A percentile compares a stretch with the other conserved stretches of the same genome.
Conservation (phyloP, 2,113 vertebrate species). For the Sterrhoptilus dennistouni region DNA sequence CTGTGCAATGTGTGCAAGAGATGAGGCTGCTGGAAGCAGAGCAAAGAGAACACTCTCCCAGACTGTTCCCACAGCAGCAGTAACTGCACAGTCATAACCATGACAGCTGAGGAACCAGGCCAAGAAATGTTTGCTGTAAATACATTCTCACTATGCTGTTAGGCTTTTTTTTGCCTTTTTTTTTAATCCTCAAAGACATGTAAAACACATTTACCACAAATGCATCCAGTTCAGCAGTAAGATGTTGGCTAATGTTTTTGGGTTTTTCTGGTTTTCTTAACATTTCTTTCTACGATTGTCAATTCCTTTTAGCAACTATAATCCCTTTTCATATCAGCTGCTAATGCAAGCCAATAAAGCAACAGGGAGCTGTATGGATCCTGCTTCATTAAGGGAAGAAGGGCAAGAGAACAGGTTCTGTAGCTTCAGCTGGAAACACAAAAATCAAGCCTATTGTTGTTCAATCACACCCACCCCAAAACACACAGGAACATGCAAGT, state of each 20-base stretch:
- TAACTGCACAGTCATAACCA: conserved; percentile 35
- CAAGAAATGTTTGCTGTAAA: conserved; percentile 62
- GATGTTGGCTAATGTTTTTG: background rate
- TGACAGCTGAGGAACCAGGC: conserved; percentile 49
- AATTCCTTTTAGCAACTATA: conserved; percentile 8
- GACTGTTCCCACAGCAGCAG: conserved; percentile 28
- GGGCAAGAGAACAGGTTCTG: conserved; percentile 28
- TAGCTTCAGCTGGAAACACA: background rate
- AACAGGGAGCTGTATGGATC: conserved; percentile 1
- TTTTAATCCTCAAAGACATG: conserved; percentile 14
- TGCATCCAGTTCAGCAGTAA: background rate
- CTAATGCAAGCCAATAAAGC: conserved; percentile 19
- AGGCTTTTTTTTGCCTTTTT: background rate
- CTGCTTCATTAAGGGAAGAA: background rate
- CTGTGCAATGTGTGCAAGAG: background rate
- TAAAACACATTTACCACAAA: conserved; percentile 33
- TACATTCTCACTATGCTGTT: conserved; percentile 15
- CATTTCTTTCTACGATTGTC: background rate
- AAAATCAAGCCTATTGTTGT: background rate
- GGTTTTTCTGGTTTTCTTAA: background rate
- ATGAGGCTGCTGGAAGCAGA: conserved; percentile 19
- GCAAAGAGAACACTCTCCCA: conserved; percentile 1
- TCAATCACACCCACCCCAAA: background rate
- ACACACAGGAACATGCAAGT: background rate
- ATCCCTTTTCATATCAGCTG: conserved; percentile 17